Evolutionary conservation across 2,888 invertebrate genomes (phyloP), one percentile per base, ranked within the genome.

Genomic region (Platerodrilus igneus): DNA sequence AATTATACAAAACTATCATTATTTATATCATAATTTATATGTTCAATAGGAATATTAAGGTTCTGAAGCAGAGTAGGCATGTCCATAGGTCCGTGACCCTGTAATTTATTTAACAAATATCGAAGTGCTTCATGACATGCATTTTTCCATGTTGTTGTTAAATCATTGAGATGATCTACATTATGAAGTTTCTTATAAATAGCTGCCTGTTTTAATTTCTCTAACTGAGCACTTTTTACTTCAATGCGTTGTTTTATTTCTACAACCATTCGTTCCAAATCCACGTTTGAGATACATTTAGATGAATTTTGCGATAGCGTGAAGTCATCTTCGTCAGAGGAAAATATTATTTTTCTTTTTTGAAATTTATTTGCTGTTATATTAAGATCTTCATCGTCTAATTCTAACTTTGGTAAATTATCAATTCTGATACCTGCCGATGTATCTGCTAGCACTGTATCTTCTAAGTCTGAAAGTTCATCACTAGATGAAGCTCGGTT

Each of bases 171-270:
- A 8, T 42, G 34, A 4, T 37, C 10, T 14, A 34, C 11, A 25
- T 42, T 34, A 20, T 42, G 37, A 11, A 42, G n/a, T 16, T 25
- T 37, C 17, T 19, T 33, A 25, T 42, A 42, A 10, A 33, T 11
- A 4, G 15, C 37, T 11, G 42, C 37, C 15, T 25, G 42, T 25
- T 42, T 37, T 16, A 42, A 25, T n/a, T 37, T 15, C 1, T 15
- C 21, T 5, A 42, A 22, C 2, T 30, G 19, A 6, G 9, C n/a
- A 25, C 33, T 16, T 15, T 42, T 42, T 3, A 15, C 5, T 17
- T 37, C 23, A 18, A 41, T 41, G 4, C 29, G 7, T 8, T 14
- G 3, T 7, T 28, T 11, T 13, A 23, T 22, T 17, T 41, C 31
- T 14, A 6, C 8, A 3, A 41, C 19, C n/a, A n/a, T n/a, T n/a